Conservation (phyloP, 2,113 vertebrate genomes). For the Oreochromis niloticus region DNA sequence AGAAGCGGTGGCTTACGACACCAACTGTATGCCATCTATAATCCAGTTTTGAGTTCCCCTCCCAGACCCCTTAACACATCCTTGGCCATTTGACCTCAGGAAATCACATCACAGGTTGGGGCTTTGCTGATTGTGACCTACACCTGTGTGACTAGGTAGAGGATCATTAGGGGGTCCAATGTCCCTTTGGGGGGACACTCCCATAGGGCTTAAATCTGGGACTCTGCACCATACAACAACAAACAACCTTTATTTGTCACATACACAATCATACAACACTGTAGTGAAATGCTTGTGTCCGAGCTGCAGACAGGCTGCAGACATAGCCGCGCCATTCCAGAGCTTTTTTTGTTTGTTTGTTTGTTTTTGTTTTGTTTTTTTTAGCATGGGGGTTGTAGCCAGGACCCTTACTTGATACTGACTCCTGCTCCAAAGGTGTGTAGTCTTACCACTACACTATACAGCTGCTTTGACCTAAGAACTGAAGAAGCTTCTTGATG, state of each 20-base stretch:
- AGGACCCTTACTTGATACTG: too few species aligned
- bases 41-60: accelerated
- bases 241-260: too few species aligned
- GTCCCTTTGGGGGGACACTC: not conserved
- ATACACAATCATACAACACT: too few species aligned
- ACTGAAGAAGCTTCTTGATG: not conserved
- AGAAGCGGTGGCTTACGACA: not conserved
- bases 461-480: not conserved
- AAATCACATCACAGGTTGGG: not conserved
- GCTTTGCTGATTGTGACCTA: not conserved
- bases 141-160: not conserved
- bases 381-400: too few species aligned
- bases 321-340: too few species aligned
- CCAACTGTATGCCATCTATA: not conserved
- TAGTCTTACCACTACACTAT: too few species aligned
- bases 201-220: not conserved
- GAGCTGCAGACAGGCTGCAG: too few species aligned
- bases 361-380: too few species aligned
- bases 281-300: too few species aligned
- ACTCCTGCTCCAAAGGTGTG: too few species aligned
- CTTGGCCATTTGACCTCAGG: accelerated
- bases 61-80: not conserved
- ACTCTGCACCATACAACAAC: too few species aligned
- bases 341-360: too few species aligned
- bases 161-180: accelerated